These are phyloP conservation scores for Tethea ocularis DNA, from an alignment of 2,888 invertebrate species.

Conservation along the genomic window DNA sequence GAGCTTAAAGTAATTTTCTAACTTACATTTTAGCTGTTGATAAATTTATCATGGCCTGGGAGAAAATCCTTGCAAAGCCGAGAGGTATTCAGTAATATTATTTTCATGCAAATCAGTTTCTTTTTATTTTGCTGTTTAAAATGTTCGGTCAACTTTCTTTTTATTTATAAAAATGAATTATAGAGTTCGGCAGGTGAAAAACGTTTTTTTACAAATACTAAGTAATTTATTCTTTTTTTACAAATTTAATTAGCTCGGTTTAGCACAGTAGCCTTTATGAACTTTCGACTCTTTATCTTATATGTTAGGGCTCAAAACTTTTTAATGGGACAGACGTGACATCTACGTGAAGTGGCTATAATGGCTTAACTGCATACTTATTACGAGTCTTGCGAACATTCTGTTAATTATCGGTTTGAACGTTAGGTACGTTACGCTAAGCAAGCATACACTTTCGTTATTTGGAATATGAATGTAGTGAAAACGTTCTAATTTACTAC, in stretches of 20 bases:
- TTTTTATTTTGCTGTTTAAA: not conserved
- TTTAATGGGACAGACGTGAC: constrained; percentile 62
- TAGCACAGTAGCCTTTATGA: not conserved
- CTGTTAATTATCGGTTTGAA: constrained; percentile 17
- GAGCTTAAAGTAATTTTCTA: constrained; percentile 29
- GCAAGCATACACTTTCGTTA: too few relatives aligned
- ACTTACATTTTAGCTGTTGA: constrained; percentile 23
- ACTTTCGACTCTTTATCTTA: constrained; percentile 23
- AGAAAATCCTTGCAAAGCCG: not conserved
- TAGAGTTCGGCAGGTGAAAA: not conserved
- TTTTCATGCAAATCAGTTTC: not conserved
- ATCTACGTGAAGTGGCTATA: constrained; percentile 49
- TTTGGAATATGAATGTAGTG: too few relatives aligned
- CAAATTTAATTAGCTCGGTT: too few relatives aligned
- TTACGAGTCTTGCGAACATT: constrained; percentile 34
- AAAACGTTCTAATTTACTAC: too few relatives aligned
- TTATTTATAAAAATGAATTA: not conserved
- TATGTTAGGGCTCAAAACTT: constrained; percentile 57
- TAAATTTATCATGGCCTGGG: constrained; percentile 3
- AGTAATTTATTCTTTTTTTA: too few relatives aligned
- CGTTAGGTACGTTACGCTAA: too few relatives aligned
- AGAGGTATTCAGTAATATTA: not conserved
- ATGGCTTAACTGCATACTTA: constrained; percentile 40
- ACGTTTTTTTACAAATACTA: too few relatives aligned
- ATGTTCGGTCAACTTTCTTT: not conserved